phyloP scores from a whole-genome alignment of 2,113 vertebrate species.

The Sminthopsis crassicaudata region DNA sequence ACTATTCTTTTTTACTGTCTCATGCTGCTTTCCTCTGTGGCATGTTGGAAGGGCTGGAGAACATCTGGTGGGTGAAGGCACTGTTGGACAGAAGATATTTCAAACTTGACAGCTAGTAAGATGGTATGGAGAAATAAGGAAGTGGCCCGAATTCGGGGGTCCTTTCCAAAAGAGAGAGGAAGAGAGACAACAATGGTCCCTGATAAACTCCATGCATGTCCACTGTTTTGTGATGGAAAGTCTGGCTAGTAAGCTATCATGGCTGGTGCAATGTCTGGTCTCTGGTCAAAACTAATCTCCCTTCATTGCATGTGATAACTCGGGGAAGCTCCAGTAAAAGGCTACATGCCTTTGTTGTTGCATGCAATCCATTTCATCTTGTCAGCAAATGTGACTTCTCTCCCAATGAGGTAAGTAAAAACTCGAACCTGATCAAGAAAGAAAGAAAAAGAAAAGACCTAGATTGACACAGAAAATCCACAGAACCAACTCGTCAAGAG shows the following conservation, averaged over 20 bases:
- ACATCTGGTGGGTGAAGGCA: not conserved
- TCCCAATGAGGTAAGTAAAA: slow-evolving; percentile 97
- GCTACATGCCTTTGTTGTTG: slow-evolving; percentile 92
- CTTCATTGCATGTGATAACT: accelerated
- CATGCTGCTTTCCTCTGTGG: too few species aligned
- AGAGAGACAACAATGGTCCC: not conserved
- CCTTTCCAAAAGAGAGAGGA: not conserved
- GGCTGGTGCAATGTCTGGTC: not conserved
- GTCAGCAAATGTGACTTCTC: slow-evolving; percentile 94
- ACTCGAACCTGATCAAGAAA: slow-evolving; percentile 89
- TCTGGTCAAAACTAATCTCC: accelerated
- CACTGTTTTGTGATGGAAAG: not conserved
- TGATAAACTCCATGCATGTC: accelerated
- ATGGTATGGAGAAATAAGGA: not conserved
- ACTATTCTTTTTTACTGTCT: not conserved
- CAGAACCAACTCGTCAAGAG: not conserved
- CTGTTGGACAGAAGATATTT: not conserved
- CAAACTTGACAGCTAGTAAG: not conserved
- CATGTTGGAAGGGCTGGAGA: not conserved
- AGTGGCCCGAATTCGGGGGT: not conserved
- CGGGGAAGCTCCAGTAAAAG: accelerated
- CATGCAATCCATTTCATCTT: slow-evolving; percentile 96
- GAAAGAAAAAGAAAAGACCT: not conserved
- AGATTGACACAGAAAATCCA: not conserved
- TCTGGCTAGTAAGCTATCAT: not conserved